Percentiles rank a stretch among this genome's conserved stretches.
Conservation (phyloP, 2,888 invertebrate genomes). For the Hypomecis punctinalis region DNA sequence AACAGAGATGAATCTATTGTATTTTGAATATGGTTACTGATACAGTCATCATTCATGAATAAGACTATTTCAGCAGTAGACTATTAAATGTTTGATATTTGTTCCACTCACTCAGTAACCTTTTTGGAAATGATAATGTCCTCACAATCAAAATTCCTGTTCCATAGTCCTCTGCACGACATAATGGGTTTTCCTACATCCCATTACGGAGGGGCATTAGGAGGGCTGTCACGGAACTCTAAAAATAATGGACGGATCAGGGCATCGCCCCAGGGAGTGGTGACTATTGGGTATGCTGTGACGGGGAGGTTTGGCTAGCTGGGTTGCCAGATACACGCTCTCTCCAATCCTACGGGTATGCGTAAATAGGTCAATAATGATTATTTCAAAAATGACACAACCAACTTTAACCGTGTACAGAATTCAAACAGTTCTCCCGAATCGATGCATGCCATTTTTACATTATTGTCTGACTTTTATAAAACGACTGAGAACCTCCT, state of each 20-base stretch:
- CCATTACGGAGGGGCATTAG: conserved; percentile 30
- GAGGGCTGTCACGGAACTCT: conserved; percentile 46
- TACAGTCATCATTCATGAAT: too few species aligned
- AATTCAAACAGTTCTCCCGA: too few species aligned
- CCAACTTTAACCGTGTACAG: too few species aligned
- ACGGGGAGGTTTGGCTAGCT: conserved; percentile 10
- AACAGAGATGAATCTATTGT: too few species aligned
- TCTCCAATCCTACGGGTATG: too few species aligned
- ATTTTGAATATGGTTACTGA: too few species aligned
- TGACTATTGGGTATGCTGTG: conserved; percentile 36
- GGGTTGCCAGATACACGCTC: conserved; percentile 9
- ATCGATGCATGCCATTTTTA: too few species aligned
- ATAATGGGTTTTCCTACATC: conserved; percentile 43
- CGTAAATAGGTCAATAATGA: too few species aligned
- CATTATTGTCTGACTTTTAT: too few species aligned
- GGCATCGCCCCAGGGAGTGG: conserved; percentile 52
- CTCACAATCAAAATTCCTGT: conserved; percentile 29
- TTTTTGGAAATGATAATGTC: conserved; percentile 1
- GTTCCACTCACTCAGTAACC: background rate
- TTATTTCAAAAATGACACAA: too few species aligned
- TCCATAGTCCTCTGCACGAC: conserved; percentile 39
- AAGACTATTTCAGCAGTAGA: too few species aligned
- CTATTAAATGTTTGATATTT: background rate
- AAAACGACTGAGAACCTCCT: too few species aligned
- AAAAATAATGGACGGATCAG: conserved; percentile 54